phyloP scores from a whole-genome alignment of 2,113 vertebrate genomes.

The Junco hyemalis region DNA sequence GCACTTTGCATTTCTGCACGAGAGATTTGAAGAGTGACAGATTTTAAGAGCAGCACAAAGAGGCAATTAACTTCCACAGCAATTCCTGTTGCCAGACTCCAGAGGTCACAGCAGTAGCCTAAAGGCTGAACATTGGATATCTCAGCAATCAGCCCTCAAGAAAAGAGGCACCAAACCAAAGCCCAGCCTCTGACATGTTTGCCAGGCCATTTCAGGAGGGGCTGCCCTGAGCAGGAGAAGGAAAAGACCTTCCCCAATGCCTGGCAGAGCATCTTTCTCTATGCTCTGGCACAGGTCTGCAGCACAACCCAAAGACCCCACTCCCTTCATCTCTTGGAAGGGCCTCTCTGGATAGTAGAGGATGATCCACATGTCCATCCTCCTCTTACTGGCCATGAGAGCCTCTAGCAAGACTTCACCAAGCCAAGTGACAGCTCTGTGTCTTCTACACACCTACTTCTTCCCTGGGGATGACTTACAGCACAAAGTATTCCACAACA shows the following conservation, averaged over 20 bases:
- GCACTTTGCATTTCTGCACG: not conserved
- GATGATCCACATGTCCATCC: not conserved
- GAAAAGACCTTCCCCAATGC: not conserved
- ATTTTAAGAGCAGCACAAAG: not conserved
- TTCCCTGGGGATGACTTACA: not conserved
- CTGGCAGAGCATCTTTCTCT: not conserved
- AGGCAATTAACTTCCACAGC: not conserved
- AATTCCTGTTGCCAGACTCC: not conserved
- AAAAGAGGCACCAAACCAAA: not conserved
- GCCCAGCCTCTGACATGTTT: not conserved
- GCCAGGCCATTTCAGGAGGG: not conserved
- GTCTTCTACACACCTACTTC: not conserved
- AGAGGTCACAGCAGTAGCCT: not conserved
- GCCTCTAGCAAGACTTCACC: not conserved
- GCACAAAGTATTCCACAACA: not conserved
- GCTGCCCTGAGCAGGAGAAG: not conserved
- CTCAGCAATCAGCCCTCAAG: not conserved
- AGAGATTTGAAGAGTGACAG: not conserved
- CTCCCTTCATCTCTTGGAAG: not conserved
- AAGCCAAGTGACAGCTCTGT: not conserved
- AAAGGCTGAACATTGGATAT: fast-evolving
- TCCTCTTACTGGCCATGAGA: not conserved
- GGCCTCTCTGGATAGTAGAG: not conserved
- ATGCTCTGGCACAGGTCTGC: not conserved
- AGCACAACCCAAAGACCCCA: not conserved